Evolutionary conservation across 2,797 vertebrate genomes (phyloP), one percentile per base, ranked within the genome.

Genomic region (Spinibarbus caldwelli): DNA sequence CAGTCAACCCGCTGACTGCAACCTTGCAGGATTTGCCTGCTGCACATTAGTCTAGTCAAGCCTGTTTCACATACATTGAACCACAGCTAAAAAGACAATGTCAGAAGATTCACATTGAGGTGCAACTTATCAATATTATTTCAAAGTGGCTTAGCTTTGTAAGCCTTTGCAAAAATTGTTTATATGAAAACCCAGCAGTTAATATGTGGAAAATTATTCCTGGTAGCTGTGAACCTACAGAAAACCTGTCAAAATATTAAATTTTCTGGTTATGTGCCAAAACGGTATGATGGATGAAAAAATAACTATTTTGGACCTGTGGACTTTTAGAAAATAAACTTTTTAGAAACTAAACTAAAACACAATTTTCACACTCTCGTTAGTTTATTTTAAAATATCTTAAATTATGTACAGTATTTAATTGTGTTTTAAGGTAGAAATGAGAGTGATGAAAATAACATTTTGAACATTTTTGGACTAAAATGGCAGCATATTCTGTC

Each of bases 1-100:
- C 89, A 87, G 88, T 91, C 62, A 89, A 86, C 82, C 76, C n/a
- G 52, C 85, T 78, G 47, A 84, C 52, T 68, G 34, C 66, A 57
- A 72, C 83, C 70, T 52, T 83, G 54, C 80, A 72, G 88, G 78
- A 71, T 83, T 17, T 38, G 47, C 84, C 81, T 80, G 52, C 83
- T 77, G 52, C 73, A 59, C 49, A 86, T 66, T 86, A 80, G 75
- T 71, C 78, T 31, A 73, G 38, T 54, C 52, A 75, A 62, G 47
- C 29, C 41, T 49, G n/a, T 70, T 78, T 52, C 14, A n/a, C 62
- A 47, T 36, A 10, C 36, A 49, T 26, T 71, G 31, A 75, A 52
- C 36, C 14, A 41, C 38, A 10, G 77, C 21, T 45, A 68, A 36
- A 67, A 70, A 75, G 43, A 76, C 62, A 36, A 77, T 34, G 29